Percentiles rank a stretch among this genome's conserved stretches.
Conservation (phyloP, 1,140 invertebrate species). For the Steinernema khuongi region DNA sequence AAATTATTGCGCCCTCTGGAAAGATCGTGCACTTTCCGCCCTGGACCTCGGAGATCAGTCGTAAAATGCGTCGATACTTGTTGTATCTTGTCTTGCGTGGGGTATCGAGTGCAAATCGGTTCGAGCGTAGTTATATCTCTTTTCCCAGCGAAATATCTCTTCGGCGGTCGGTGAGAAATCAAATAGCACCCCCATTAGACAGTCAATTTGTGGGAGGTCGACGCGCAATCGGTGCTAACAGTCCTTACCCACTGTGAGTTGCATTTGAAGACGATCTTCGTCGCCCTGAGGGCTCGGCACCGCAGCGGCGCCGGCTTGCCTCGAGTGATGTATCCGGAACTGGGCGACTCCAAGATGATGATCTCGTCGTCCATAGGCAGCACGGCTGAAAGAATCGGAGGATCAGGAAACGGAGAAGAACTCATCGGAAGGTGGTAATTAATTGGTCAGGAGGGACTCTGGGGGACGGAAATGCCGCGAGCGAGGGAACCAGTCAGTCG, state of each 20-base stretch:
- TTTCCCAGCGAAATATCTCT: conserved; percentile 23
- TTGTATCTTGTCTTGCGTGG: conserved; percentile 24
- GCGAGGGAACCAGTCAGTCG: neutral
- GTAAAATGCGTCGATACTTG: conserved; percentile 31
- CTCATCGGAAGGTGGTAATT: neutral
- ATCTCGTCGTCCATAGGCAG: conserved; percentile 32
- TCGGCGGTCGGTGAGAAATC: neutral
- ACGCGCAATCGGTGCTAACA: neutral
- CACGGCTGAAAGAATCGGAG: neutral
- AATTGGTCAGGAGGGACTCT: neutral
- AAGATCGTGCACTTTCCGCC: neutral
- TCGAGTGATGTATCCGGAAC: conserved; percentile 50
- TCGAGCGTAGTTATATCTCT: conserved; percentile 11
- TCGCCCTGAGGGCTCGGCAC: conserved; percentile 48
- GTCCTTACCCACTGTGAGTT: conserved; percentile 56
- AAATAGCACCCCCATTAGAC: conserved; percentile 10
- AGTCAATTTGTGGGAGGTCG: neutral
- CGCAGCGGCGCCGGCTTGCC: conserved; percentile 40
- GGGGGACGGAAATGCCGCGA: neutral
- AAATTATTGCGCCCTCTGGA: conserved; percentile 13
- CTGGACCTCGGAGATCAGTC: neutral
- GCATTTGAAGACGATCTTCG: conserved; percentile 52
- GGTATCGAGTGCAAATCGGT: neutral
- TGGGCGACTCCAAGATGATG: conserved; percentile 37
- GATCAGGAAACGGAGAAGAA: neutral